phyloP scores from a whole-genome alignment of 2,113 vertebrate species.

The Bubo bubo region DNA sequence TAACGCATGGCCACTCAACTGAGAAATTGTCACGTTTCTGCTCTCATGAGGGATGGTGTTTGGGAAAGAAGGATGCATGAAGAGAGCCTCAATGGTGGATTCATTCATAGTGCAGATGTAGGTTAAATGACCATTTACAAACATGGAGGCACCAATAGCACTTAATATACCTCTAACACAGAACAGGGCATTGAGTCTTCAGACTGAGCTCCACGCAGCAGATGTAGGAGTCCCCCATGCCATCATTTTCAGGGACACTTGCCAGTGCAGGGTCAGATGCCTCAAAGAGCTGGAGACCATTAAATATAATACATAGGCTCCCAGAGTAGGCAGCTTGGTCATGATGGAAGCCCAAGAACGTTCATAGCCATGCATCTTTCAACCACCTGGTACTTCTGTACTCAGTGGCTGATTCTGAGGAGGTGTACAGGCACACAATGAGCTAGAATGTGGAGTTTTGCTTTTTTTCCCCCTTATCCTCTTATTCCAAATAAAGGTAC shows the following conservation, averaged over 20 bases:
- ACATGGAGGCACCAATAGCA: not conserved
- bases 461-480: not conserved
- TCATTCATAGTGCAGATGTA: not conserved
- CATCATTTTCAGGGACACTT: not conserved
- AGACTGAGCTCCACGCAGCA: fast-evolving
- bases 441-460: not conserved
- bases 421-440: not conserved
- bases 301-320: not conserved
- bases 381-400: not conserved
- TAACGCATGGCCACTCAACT: not conserved
- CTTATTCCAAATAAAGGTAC: not conserved
- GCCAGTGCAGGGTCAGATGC: not conserved
- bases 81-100: not conserved
- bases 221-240: fast-evolving
- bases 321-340: not conserved
- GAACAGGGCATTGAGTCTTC: not conserved
- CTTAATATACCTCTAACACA: fast-evolving
- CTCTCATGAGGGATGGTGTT: not conserved
- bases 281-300: not conserved
- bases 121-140: not conserved
- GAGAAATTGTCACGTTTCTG: not conserved
- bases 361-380: not conserved
- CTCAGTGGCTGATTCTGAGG: not conserved
- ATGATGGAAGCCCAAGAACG: not conserved
- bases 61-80: not conserved